Base-by-base conservation (phyloP, 2,888 invertebrate genomes). In the Podotricha telesiphe region DNA sequence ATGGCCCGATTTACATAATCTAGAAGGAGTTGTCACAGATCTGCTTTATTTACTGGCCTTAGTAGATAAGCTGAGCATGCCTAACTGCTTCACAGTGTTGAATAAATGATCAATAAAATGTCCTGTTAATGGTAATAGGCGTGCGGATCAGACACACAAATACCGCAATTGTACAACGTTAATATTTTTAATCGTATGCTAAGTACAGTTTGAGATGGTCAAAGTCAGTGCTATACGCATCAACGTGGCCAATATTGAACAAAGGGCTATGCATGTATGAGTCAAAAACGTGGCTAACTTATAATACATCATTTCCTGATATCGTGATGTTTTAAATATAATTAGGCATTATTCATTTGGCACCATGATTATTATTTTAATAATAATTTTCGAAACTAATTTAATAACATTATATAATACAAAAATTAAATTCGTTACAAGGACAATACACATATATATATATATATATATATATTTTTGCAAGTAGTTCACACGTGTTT, bases 1-100 rank as follows among this genome's bases (percentile, higher is more conserved):
- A 84, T 84, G 79, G 64, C 80, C 78, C 63, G 45, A 88, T 92
- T 90, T 84, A 81, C 88, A 90, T 91, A 89, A 85, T 81, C 79
- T 76, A 78, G 78, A 77, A 78, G 74, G 70, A 79, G 77, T 77
- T 79, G 82, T 83, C 85, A 83, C 82, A 79, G 80, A 76, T 78
- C 81, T 82, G 76, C 85, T 87, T 82, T 86, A 85, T 85, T 85
- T 82, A 86, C 84, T 80, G 77, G 74, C 72, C 74, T 78, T 74
- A 80, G 79, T 78, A 74, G 80, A 83, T 81, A 80, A 79, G 82
- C 76, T 78, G 76, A 75, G 72, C 69, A 74, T 59, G 59, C 65
- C 42, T 65, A 37, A 66, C 55, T 22, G 20, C n/a, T 42, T 15
- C 17, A 42, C 6, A 17, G 45, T n/a, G n/a, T 79, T 80, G 85